A percentile compares a stretch with the other conserved stretches of the same genome.
Conservation (phyloP, 2,888 invertebrate genomes). For the Caradrina kadenii region DNA sequence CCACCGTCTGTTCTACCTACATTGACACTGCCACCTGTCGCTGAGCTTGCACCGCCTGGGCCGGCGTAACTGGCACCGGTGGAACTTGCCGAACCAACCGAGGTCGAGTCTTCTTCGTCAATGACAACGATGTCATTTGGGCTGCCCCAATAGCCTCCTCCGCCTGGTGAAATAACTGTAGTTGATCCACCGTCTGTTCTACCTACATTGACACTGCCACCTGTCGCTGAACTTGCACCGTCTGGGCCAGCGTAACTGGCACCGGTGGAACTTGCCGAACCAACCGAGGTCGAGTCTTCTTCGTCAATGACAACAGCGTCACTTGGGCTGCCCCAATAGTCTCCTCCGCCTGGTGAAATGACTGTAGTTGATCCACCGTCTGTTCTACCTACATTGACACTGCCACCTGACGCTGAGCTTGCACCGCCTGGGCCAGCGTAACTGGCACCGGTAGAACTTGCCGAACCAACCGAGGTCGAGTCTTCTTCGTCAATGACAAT, state of each 20-base stretch:
- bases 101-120: background rate
- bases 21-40: background rate
- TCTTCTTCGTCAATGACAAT: background rate
- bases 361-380: too few relatives aligned
- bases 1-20: too few relatives aligned
- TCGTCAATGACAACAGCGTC: background rate
- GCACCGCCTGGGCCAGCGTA: background rate
- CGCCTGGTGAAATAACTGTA: too few relatives aligned
- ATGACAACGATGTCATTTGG: background rate
- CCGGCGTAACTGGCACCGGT: background rate
- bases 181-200: too few relatives aligned
- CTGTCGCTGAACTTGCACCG: background rate
- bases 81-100: background rate
- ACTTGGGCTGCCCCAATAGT: background rate
- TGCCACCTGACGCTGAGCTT: background rate
- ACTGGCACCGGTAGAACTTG: background rate
- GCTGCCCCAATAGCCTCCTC: background rate
- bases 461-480: background rate
- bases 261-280: background rate
- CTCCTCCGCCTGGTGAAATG: background rate
- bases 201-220: background rate
- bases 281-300: background rate
- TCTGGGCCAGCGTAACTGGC: background rate
- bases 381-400: background rate
- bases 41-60: background rate